phyloP scores from a whole-genome alignment of 2,888 invertebrate genomes.

The Orthosia gothica region DNA sequence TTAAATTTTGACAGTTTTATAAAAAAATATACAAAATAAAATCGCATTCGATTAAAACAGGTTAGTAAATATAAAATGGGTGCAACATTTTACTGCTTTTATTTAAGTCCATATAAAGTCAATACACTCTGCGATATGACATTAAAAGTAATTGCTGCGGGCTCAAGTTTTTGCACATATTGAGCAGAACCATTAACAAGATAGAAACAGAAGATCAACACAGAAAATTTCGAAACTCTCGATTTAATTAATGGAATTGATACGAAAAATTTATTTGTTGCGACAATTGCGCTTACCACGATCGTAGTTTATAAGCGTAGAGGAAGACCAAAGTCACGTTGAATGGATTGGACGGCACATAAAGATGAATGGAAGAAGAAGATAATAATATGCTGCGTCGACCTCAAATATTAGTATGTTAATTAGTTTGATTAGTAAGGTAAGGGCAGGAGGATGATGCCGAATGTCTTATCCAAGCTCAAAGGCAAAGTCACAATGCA shows the following conservation, averaged over 20 bases:
- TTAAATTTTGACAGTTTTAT: background rate
- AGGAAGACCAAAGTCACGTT: too few relatives aligned
- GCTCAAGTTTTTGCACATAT: slow-evolving; percentile 54
- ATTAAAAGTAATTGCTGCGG: slow-evolving; percentile 60
- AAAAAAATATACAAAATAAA: background rate
- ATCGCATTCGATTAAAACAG: slow-evolving; percentile 33
- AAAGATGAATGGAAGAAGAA: too few relatives aligned
- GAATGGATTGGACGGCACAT: too few relatives aligned
- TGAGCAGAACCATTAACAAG: background rate
- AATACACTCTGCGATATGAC: slow-evolving; percentile 47
- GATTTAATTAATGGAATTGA: background rate
- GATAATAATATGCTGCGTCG: background rate
- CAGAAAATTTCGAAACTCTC: background rate
- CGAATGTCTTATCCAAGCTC: background rate
- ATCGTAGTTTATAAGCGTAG: too few relatives aligned
- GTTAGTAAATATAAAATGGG: slow-evolving; percentile 14
- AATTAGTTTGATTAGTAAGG: background rate
- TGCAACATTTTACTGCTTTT: slow-evolving; percentile 35
- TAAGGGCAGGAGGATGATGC: background rate
- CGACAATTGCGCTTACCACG: too few relatives aligned
- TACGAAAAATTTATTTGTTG: background rate
- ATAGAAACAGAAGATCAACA: slow-evolving; percentile 24
- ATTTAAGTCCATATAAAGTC: slow-evolving; percentile 51
- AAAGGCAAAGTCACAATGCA: background rate
- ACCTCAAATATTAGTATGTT: too few relatives aligned